These are phyloP conservation scores for Periparus ater DNA, from an alignment of 2,797 vertebrate species.

Conservation along the genomic window DNA sequence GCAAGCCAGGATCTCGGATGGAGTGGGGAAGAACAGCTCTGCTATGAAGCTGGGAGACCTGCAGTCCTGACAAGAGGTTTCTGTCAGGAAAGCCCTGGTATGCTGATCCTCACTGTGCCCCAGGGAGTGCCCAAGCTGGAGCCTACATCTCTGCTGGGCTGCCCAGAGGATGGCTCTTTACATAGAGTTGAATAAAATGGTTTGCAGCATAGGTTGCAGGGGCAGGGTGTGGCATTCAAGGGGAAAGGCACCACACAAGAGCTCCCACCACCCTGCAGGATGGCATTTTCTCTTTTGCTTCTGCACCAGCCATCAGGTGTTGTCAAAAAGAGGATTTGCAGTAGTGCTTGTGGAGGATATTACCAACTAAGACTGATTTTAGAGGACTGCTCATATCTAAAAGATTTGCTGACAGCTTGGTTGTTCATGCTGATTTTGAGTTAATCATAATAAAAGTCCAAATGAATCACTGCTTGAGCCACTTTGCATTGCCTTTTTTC, in stretches of 20 bases:
- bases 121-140: background rate
- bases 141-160: background rate
- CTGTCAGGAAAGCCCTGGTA: background rate
- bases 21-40: background rate
- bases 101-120: background rate
- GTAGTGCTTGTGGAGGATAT: background rate
- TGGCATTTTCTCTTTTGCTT: background rate
- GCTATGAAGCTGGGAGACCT: accelerated
- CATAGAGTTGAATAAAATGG: background rate
- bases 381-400: background rate
- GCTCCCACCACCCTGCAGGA: accelerated
- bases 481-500: background rate
- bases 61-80: background rate
- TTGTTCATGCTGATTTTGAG: background rate
- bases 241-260: background rate
- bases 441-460: background rate
- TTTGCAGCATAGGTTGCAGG: background rate
- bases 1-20: accelerated
- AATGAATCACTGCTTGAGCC: background rate
- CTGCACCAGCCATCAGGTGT: background rate
- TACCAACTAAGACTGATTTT: background rate
- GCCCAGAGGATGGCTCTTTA: background rate
- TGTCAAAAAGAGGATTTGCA: background rate
- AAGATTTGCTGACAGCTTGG: background rate
- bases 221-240: background rate